phyloP scores from a whole-genome alignment of 2,113 vertebrate species.

The Chrysemys picta region DNA sequence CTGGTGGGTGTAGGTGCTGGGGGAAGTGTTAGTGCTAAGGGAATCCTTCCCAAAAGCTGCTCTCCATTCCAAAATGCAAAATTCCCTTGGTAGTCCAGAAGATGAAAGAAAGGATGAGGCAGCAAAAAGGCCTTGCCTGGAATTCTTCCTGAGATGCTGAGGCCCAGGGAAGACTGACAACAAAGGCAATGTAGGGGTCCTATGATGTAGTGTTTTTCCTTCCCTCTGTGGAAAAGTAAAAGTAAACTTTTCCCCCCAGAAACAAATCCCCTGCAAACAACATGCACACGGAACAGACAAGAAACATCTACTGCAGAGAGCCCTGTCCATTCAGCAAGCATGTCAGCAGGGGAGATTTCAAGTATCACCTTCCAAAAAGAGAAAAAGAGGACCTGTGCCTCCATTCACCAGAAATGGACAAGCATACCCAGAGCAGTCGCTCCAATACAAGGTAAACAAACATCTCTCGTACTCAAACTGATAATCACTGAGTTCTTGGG shows the following conservation, averaged over 20 bases:
- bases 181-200: not conserved
- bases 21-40: not conserved
- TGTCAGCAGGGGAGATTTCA: not conserved
- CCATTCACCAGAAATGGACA: not conserved
- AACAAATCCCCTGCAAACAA: not conserved
- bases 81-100: not conserved
- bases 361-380: not conserved
- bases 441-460: not conserved
- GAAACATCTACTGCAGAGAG: not conserved
- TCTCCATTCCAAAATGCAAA: not conserved
- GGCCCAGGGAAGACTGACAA: not conserved
- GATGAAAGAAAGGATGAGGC: not conserved
- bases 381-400: rapidly evolving
- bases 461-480: not conserved
- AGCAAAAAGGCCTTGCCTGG: rapidly evolving
- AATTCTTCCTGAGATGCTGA: not conserved
- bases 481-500: not conserved
- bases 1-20: not conserved
- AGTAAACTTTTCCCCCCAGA: not conserved
- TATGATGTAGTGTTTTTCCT: not conserved
- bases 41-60: not conserved
- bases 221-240: not conserved
- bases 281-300: not conserved
- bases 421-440: not conserved
- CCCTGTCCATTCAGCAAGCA: not conserved